Evolutionary conservation across 2,113 vertebrate species (phyloP).

Genomic region (Epinephelus moara): DNA sequence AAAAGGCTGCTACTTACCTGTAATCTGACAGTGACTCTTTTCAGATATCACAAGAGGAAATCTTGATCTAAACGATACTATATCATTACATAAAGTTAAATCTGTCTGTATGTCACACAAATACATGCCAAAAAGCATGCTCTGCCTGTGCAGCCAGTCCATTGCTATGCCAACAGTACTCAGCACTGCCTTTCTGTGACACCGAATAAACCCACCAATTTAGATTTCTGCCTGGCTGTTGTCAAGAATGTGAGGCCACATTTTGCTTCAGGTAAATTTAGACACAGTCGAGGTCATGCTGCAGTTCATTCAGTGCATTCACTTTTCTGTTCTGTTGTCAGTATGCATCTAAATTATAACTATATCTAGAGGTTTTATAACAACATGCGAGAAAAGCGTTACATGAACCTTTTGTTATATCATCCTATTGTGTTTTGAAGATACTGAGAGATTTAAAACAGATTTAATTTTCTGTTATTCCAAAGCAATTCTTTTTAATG

Average conservation of each 20-base stretch:
- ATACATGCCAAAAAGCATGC: no score
- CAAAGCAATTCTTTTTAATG: neutral
- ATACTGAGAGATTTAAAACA: neutral
- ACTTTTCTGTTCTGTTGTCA: constrained; percentile 1
- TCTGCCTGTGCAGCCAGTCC: neutral
- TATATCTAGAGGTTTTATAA: neutral
- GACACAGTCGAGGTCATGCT: neutral
- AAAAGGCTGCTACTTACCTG: neutral
- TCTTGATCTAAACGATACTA: neutral
- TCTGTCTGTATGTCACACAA: neutral
- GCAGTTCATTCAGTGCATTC: neutral
- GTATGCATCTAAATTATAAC: neutral
- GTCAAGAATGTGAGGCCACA: neutral
- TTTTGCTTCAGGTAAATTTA: neutral
- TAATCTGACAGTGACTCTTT: neutral
- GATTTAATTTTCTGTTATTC: neutral
- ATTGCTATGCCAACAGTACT: neutral
- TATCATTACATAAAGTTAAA: neutral
- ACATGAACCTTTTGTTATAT: neutral
- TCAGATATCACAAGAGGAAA: neutral
- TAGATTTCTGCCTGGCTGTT: neutral
- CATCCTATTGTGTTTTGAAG: neutral
- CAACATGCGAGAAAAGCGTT: neutral
- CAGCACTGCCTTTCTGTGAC: neutral
- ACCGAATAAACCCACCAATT: neutral